Evolutionary conservation across 2,797 vertebrate genomes (phyloP).

Genomic region (Lagocephalus sceleratus): DNA sequence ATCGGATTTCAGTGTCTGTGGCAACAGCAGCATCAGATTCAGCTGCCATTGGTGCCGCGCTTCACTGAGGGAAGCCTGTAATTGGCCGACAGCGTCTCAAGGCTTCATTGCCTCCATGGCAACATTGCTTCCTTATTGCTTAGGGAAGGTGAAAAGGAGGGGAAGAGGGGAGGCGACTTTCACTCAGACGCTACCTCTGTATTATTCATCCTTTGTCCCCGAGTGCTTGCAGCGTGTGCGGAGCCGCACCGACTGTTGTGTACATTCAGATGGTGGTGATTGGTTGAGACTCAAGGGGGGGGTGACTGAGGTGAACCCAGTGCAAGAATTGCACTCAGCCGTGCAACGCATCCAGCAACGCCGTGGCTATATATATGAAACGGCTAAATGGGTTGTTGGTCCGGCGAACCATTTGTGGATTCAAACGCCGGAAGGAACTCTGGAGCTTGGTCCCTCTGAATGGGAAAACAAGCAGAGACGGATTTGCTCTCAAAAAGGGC

Average conservation of each 20-base stretch:
- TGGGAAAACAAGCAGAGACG: conserved; percentile 19
- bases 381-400: conserved; percentile 32
- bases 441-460: conserved; percentile 13
- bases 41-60: conserved; percentile 60
- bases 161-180: conserved; percentile 69
- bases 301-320: conserved; percentile 55
- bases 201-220: conserved; percentile 78
- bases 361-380: conserved; percentile 55
- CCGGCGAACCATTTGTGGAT: conserved; percentile 11
- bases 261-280: conserved; percentile 44
- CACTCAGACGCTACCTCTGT: conserved; percentile 70
- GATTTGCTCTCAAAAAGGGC: background rate
- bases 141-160: conserved; percentile 67
- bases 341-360: conserved; percentile 67
- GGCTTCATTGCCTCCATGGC: conserved; percentile 77
- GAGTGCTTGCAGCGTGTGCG: conserved; percentile 49
- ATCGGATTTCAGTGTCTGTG: conserved; percentile 61
- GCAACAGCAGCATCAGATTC: conserved; percentile 60
- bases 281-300: conserved; percentile 51
- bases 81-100: conserved; percentile 58
- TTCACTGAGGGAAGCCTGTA: conserved; percentile 48
- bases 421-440: conserved; percentile 4
- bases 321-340: conserved; percentile 65
- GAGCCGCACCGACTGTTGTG: conserved; percentile 49
- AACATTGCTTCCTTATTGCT: conserved; percentile 76